Evolutionary conservation across 2,888 invertebrate genomes (phyloP).

Genomic region (Eilema sororculum): DNA sequence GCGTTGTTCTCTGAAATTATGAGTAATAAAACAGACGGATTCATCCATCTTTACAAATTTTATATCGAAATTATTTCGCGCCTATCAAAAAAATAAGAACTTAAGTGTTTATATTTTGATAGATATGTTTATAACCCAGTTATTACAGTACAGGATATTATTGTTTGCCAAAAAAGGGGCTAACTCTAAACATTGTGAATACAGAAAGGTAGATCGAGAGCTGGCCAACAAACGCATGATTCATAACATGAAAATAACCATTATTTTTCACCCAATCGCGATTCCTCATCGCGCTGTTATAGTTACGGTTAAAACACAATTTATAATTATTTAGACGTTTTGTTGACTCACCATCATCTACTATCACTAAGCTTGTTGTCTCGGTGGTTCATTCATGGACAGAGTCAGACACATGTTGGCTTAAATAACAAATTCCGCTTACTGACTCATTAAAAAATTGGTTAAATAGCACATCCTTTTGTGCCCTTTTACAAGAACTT

Average conservation of each 20-base stretch:
- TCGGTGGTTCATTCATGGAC: constrained; percentile 31
- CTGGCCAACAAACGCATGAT: constrained; percentile 57
- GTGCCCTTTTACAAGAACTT: constrained; percentile 28
- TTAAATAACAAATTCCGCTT: constrained; percentile 50
- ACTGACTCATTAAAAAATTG: constrained; percentile 48
- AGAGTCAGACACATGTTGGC: constrained; percentile 43
- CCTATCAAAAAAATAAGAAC: constrained; percentile 19
- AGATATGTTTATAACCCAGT: constrained; percentile 43
- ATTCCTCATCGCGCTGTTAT: constrained; percentile 55
- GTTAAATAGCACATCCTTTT: constrained; percentile 51
- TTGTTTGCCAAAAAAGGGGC: constrained; percentile 60
- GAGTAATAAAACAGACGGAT: constrained; percentile 27
- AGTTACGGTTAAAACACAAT: constrained; percentile 51
- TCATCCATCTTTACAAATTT: constrained; percentile 17
- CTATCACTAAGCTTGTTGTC: constrained; percentile 43
- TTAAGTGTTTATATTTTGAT: constrained; percentile 29
- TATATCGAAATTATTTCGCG: constrained; percentile 22
- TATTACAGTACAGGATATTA: constrained; percentile 60
- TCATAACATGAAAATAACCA: constrained; percentile 77
- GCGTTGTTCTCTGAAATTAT: constrained; percentile 30
- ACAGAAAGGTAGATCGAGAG: constrained; percentile 36
- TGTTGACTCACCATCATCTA: constrained; percentile 38
- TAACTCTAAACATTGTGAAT: constrained; percentile 48
- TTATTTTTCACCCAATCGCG: constrained; percentile 64
- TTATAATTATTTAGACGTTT: constrained; percentile 47